These are phyloP conservation scores for Hylaea fasciaria DNA, from an alignment of 2,888 invertebrate genomes.

Conservation along the genomic window DNA sequence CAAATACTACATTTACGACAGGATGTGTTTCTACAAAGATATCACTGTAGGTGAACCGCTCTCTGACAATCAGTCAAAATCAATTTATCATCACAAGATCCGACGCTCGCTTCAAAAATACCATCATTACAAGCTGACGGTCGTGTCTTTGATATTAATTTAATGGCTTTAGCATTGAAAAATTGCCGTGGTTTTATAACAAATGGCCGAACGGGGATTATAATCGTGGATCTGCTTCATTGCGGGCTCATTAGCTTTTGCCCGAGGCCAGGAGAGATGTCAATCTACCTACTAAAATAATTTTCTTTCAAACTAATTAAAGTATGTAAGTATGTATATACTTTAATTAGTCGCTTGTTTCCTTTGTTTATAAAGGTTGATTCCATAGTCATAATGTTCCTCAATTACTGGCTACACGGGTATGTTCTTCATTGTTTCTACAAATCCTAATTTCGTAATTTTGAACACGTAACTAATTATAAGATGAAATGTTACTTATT, in stretches of 20 bases:
- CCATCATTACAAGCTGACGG: conserved; percentile 46
- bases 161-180: conserved; percentile 57
- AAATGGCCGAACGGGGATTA: conserved; percentile 62
- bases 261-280: conserved; percentile 62
- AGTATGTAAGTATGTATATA: conserved; percentile 49
- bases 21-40: conserved; percentile 8
- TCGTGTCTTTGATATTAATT: conserved; percentile 63
- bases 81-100: conserved; percentile 40
- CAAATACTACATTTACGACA: neutral
- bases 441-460: conserved; percentile 8
- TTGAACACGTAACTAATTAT: neutral
- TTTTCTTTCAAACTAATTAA: conserved; percentile 76
- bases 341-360: conserved; percentile 47
- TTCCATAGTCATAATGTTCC: conserved; percentile 49
- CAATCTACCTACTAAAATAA: conserved; percentile 58
- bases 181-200: conserved; percentile 51
- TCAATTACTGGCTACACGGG: conserved; percentile 66
- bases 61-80: conserved; percentile 36
- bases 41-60: conserved; percentile 3
- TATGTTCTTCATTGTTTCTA: conserved; percentile 34
- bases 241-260: conserved; percentile 66
- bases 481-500: no score
- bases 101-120: conserved; percentile 40
- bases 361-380: conserved; percentile 39
- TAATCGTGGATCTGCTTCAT: conserved; percentile 67